Base-by-base conservation (phyloP, 2,113 vertebrate species). In the Neolamprologus brichardi region DNA sequence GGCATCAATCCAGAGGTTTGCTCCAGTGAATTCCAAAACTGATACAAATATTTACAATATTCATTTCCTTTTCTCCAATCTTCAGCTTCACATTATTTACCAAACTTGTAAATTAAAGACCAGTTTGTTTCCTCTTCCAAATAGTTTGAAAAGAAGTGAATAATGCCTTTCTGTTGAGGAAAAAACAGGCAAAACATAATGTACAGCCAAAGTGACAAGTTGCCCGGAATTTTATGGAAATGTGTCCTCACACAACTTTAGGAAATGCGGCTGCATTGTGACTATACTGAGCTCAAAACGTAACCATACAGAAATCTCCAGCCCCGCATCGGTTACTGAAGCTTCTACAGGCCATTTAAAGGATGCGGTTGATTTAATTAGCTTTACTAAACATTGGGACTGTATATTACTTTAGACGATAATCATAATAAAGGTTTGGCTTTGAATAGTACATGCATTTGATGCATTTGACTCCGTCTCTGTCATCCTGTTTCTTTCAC, bases 1-100 rank as follows among this genome's bases (percentile, higher is more conserved):
- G 89, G 86, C 81, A 51, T 46, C 79, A 8, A 14, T 89, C 89
- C 89, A 90, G 28, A 89, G 18, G 46, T 72, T 14, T 75, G 20
- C 58, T 88, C 79, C 90, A 92, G 86, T 60, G 75, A 85, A 94
- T 92, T 87, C 90, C 89, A 79, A 91, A 82, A 91, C 87, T 78
- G 83, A 91, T 90, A 83, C 67, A 94, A 94, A 94, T 94, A 93
- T 95, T 94, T 94, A 89, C 20, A 91, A 56, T 4, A 37, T 25
- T 44, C n/a, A 85, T 81, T 93, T 93, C 91, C 89, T 91, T 32
- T 39, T 10, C 17, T 56, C 20, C 12, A 25, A 11, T 49, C 62
- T 49, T 49, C 41, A 49, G 14, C 25, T 80, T 82, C 67, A 32
- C 70, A 10, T 70, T 78, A 84, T 87, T 91, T 79, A 84, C 53